Conservation (phyloP, 2,797 vertebrate genomes). For the Gallinago nigripennis region DNA sequence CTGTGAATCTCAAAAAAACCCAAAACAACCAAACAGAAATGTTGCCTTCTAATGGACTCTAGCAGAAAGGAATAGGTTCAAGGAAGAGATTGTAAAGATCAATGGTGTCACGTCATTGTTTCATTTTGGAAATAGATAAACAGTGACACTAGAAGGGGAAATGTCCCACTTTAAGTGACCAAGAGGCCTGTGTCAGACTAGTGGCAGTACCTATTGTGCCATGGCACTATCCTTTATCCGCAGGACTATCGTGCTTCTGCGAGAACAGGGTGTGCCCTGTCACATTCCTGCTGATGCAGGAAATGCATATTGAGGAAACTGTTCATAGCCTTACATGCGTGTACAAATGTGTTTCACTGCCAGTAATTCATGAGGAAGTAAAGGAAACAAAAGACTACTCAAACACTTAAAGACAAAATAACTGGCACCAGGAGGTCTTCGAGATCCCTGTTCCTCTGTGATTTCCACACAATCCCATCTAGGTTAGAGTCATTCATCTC, state of each 20-base stretch:
- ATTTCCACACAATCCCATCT: neutral
- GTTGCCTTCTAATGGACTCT: neutral
- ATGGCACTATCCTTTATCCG: neutral
- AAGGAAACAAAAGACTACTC: neutral
- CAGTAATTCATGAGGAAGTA: neutral
- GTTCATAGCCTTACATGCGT: neutral
- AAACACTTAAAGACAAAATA: neutral
- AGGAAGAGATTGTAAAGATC: neutral
- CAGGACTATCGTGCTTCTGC: neutral
- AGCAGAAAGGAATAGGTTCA: neutral
- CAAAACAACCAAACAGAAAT: neutral
- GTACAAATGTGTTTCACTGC: neutral
- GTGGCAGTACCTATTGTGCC: neutral
- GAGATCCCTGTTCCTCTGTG: neutral
- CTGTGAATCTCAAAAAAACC: neutral
- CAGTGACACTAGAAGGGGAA: neutral
- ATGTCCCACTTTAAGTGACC: neutral
- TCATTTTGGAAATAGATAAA: neutral
- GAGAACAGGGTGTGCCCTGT: neutral
- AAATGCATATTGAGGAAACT: neutral
- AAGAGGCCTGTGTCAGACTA: neutral
- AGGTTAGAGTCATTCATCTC: neutral
- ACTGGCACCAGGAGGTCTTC: neutral
- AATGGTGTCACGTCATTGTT: neutral
- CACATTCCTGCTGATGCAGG: neutral